Base-by-base conservation (phyloP, 1,140 invertebrate genomes). In the Dendrolimus kikuchii region DNA sequence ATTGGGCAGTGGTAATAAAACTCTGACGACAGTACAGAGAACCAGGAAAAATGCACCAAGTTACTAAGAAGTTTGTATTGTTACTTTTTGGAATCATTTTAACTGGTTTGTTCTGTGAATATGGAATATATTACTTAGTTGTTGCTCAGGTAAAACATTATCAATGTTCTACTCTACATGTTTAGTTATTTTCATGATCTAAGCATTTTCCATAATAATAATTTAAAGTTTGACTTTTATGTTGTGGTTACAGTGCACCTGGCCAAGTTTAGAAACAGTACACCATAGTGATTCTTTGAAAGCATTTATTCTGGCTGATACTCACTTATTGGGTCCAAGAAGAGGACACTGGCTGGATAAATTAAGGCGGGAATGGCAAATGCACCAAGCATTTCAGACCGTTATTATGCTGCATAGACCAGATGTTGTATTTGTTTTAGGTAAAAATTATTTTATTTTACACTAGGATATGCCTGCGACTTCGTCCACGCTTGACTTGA, bases 261-360 rank as follows among this genome's bases (percentile, higher is more conserved):
- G 81, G 81, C 78, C 75, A 10, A 42, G 38, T 9, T 44, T 77
- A 53, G 51, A 71, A 6, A 58, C 51, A 48, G 38, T 42, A 7
- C 45, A 59, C 8, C 48, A 62, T 43, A 40, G 40, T 6, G 43
- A 68, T 42, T 38, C 89, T 49, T 84, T 95, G 4, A 89, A 89
- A 80, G 93, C 92, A 4, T 93, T 98, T 90, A 90, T 99, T 62
- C 78, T 99, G 57, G 93, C 98, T 9, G 98, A 99, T 81, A 95
- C 96, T 5, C 98, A 99, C 90, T 88, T 99, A 46, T 78, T 99
- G 23, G 98, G 98, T 2, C 91, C 92, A 8, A 89, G 90, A 64
- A 91, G 93, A 49, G 98, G 97, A 0, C 97, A 99, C 78, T 99
- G 97, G 97, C 93, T 98, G 84, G 98, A 99, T 86, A 98, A 98